These are phyloP conservation scores for Tylochromis polylepis DNA, from an alignment of 2,113 vertebrate species.

Conservation along the genomic window DNA sequence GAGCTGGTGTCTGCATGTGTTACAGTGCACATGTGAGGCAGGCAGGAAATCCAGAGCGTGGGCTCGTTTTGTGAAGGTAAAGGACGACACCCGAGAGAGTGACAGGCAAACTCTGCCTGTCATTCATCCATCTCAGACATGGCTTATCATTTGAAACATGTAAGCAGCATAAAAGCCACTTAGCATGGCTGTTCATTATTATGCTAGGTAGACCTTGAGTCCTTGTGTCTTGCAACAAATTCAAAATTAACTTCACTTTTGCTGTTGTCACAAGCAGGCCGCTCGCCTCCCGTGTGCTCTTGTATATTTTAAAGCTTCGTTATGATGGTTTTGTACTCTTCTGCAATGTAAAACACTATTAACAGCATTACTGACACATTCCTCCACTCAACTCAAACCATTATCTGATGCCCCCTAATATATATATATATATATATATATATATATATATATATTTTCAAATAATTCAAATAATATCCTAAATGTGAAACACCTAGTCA, in stretches of 20 bases:
- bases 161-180: neutral
- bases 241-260: neutral
- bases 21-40: neutral
- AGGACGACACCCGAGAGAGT: neutral
- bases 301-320: neutral
- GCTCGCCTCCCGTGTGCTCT: neutral
- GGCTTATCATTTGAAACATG: neutral
- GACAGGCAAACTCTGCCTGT: neutral
- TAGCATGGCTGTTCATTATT: neutral
- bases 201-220: neutral
- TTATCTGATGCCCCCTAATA: neutral
- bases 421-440: too few relatives aligned
- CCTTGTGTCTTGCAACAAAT: neutral
- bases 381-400: neutral
- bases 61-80: neutral
- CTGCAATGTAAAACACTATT: neutral
- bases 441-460: neutral
- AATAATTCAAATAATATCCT: neutral
- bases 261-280: neutral
- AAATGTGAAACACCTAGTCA: neutral
- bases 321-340: neutral
- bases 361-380: neutral
- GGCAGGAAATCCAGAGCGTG: neutral
- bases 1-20: neutral
- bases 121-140: neutral